Percentiles rank a stretch among this genome's conserved stretches.
Evolutionary conservation across 2,888 invertebrate genomes (phyloP).

Genomic region (Ernsta delagoae): DNA sequence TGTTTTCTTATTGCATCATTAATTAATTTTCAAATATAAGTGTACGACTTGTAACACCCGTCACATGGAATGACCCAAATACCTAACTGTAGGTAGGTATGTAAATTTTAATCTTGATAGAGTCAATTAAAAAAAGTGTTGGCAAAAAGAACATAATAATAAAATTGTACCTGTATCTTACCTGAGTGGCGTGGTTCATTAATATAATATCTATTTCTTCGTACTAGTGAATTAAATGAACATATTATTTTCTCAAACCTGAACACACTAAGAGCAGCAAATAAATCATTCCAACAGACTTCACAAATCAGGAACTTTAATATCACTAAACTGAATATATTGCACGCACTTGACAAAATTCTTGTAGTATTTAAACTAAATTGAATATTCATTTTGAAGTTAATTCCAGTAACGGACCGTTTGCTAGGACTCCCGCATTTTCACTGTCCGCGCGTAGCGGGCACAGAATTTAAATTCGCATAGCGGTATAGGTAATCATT

Average conservation of each 20-base stretch:
- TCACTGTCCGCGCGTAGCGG: slow-evolving; percentile 70
- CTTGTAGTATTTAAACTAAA: slow-evolving; percentile 66
- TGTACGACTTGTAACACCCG: no score
- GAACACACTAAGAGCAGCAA: slow-evolving; percentile 65
- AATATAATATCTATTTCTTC: no score
- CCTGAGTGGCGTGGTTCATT: no score
- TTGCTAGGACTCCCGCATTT: slow-evolving; percentile 74
- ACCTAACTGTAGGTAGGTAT: no score
- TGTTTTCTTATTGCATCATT: no score
- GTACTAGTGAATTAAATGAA: no score
- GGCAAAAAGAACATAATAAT: no score
- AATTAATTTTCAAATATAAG: no score
- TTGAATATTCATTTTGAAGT: slow-evolving; percentile 76
- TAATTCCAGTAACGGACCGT: slow-evolving; percentile 73
- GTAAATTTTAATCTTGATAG: no score
- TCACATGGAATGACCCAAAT: no score
- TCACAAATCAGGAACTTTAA: slow-evolving; percentile 60
- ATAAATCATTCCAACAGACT: slow-evolving; percentile 71
- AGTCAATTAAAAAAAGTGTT: no score
- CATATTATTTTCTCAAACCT: slow-evolving; percentile 57
- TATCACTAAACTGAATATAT: slow-evolving; percentile 59
- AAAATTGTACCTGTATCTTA: no score
- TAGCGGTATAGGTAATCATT: slow-evolving; percentile 77
- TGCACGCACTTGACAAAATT: slow-evolving; percentile 66
- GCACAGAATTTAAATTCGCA: slow-evolving; percentile 79